These are phyloP conservation scores for Gerris buenoi DNA, from an alignment of 1,140 invertebrate genomes.

Conservation along the genomic window DNA sequence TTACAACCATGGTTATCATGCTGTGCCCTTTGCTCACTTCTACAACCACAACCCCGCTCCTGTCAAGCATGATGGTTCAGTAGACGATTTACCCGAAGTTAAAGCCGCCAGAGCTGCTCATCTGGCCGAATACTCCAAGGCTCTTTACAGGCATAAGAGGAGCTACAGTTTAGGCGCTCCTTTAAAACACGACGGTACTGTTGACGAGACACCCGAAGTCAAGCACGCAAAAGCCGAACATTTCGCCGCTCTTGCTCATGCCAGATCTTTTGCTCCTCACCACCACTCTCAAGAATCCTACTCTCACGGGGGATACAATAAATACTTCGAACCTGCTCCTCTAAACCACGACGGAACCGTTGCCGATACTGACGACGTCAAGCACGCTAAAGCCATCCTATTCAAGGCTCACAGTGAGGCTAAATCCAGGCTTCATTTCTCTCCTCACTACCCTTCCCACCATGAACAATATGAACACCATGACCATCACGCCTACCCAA, in stretches of 20 bases:
- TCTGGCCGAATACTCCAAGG: slow-evolving; percentile 25
- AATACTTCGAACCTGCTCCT: slow-evolving; percentile 12
- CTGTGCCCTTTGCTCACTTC: neutral
- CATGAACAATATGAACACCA: neutral
- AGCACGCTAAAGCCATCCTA: neutral
- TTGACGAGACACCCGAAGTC: slow-evolving; percentile 39
- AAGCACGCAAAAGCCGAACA: slow-evolving; percentile 34
- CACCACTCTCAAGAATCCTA: neutral
- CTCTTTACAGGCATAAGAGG: slow-evolving; percentile 13
- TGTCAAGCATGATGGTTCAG: slow-evolving; percentile 6
- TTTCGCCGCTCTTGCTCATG: slow-evolving; percentile 27
- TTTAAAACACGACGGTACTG: slow-evolving; percentile 41
- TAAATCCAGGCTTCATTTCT: neutral
- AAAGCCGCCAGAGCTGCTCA: slow-evolving; percentile 32
- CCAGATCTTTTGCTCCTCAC: slow-evolving; percentile 16
- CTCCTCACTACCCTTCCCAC: neutral
- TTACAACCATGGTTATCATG: neutral
- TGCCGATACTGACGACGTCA: slow-evolving; percentile 35
- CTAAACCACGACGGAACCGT: slow-evolving; percentile 21
- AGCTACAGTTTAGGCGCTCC: slow-evolving; percentile 28
- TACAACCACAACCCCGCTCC: neutral
- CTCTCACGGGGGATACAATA: slow-evolving; percentile 23
- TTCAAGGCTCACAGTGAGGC: neutral
- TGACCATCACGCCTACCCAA: neutral
- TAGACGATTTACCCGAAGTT: slow-evolving; percentile 37